These are phyloP conservation scores for Spea hammondii DNA, from an alignment of 2,797 vertebrate genomes.

Conservation along the genomic window DNA sequence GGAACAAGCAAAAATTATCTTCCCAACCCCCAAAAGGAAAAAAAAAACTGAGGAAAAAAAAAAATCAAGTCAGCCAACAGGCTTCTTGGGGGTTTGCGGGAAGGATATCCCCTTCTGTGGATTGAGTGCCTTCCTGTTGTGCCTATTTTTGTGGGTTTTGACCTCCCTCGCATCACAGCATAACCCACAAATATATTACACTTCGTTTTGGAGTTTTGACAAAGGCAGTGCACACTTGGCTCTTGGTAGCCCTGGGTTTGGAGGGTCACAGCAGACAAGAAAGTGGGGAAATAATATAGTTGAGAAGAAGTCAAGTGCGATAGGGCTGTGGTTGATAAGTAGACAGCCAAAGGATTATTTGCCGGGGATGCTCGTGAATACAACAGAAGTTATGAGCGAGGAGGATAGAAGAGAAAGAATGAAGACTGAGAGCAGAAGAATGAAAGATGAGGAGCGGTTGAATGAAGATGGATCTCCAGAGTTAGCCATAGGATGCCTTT, in stretches of 20 bases:
- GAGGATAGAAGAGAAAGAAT: neutral
- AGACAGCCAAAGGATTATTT: too few relatives aligned
- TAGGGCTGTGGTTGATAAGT: neutral
- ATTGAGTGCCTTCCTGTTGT: constrained; percentile 10
- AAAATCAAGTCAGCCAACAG: neutral
- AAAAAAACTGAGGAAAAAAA: constrained; percentile 9
- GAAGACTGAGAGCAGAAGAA: too few relatives aligned
- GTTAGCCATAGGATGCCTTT: too few relatives aligned
- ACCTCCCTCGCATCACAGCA: neutral
- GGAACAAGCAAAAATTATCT: constrained; percentile 13
- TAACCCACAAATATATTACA: constrained; percentile 1
- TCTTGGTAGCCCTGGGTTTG: neutral
- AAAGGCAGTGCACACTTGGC: neutral
- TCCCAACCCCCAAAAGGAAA: neutral
- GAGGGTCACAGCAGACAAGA: neutral
- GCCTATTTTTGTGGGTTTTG: neutral
- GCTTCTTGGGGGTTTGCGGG: neutral
- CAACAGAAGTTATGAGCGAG: neutral
- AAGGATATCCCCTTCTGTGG: neutral
- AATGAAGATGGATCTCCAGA: too few relatives aligned
- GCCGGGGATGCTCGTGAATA: too few relatives aligned
- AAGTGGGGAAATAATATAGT: neutral
- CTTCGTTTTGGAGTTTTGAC: neutral
- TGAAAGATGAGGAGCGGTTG: too few relatives aligned
- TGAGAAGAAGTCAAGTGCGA: neutral